Evolutionary conservation across 2,888 invertebrate species (phyloP), one percentile per base, ranked within the genome.

Genomic region (Eupithecia dodoneata): DNA sequence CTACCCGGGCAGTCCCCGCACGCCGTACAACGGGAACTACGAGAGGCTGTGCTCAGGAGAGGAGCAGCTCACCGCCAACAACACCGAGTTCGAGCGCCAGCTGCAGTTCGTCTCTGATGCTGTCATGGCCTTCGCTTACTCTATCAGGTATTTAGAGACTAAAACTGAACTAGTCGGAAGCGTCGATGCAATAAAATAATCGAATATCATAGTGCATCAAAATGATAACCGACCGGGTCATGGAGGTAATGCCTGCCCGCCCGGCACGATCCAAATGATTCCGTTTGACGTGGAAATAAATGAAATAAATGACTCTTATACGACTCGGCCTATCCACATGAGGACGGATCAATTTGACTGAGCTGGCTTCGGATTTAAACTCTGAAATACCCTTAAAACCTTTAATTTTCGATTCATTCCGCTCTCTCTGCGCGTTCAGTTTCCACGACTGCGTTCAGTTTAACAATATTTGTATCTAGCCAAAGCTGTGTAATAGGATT

Each of bases 21-120:
- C 98, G 0, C 98, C 98, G 0, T 98, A 98, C 94, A 98, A 98
- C 89, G 94, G 95, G 66, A 96, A 97, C 85, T 97, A 97, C 89
- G 96, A 95, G 4, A 94, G 93, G 41, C 85, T 91, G 6, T 99
- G 99, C 90, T 97, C 98, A 0, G 98, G 97, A 0, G 94, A 96
- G 47, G 98, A 99, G 89, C 94, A 96, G 10, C 96, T 99, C 6
- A 96, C 97, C 0, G 95, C 96, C 69, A 96, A 97, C 76, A 97
- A 98, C 87, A 98, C 98, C 0, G 97, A 97, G 84, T 98, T 98
- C 85, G 99, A 99, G 91, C 97, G 98, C 83, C 99, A 99, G 90
- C 95, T 99, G 82, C 99, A 99, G 93, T 99, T 99, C 91, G 99
- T 99, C 49, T 98, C 98, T 52, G 99, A 99, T 90, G 99, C 99